Evolutionary conservation across 2,797 vertebrate species (phyloP), one percentile per base, ranked within the genome.

Genomic region (Craterocephalus amniculus): DNA sequence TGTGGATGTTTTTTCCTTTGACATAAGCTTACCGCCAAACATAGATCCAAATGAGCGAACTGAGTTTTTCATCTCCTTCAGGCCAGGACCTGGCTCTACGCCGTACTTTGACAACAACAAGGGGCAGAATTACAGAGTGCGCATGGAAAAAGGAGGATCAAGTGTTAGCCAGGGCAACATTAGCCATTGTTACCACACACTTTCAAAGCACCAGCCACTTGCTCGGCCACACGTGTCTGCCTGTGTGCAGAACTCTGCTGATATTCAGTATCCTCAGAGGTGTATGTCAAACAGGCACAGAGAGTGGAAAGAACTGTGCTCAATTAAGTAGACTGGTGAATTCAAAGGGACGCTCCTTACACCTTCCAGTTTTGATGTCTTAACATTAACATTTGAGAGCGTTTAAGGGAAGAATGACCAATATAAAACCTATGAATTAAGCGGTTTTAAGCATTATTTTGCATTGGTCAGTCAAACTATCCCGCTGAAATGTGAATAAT

Each of bases 21-120:
- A 92, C 26, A 18, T 94, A 0, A 58, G 61, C 2, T 65, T 96
- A 24, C 95, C 91, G 0, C 84, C 85, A 14, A 84, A 78, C 0
- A 72, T 90, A 0, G 11, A 85, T 45, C 83, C 83, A 4, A 74
- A 11, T 0, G 81, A 90, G 20, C 68, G 45, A 1, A 52, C 90
- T 0, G 94, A 95, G 85, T 94, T 96, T 67, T 90, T 91, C 9
- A 83, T 96, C 54, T 91, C 48, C 4, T 93, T 90, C 67, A 86
- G 81, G 27, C 84, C 90, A 0, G 82, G 88, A 11, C 71, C 76
- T 12, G 83, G 81, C 4, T 65, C 79, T 10, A 58, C 70, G 0
- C 72, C 48, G 2, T 48, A 74, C 35, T 91, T 92, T 92, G 94
- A 96, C 72, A 82, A 94, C 78, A 95, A 95, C 76, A 61, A 66